phyloP scores from a whole-genome alignment of 2,113 vertebrate species.

The Engystomops pustulosus region DNA sequence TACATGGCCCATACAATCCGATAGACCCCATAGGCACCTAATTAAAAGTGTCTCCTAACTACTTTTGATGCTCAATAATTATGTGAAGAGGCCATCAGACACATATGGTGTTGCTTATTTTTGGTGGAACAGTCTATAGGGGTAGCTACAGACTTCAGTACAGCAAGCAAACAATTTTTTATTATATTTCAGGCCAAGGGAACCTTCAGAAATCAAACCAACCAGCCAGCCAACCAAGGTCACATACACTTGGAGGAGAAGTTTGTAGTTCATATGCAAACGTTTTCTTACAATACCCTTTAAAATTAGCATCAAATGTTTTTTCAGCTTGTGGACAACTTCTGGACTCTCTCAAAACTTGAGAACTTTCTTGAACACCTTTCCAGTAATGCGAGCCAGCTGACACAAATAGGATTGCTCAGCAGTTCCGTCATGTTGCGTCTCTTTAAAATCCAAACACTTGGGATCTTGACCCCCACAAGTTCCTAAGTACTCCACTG shows the following conservation, averaged over 20 bases:
- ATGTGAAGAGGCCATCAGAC: background rate
- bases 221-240: background rate
- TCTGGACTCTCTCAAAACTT: background rate
- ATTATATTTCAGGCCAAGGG: background rate
- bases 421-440: slow-evolving; percentile 14
- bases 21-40: no score
- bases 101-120: background rate
- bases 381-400: background rate
- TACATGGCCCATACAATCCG: no score
- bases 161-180: background rate
- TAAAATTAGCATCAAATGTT: background rate
- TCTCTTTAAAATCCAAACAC: slow-evolving; percentile 12
- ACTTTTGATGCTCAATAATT: background rate
- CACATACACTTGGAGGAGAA: background rate
- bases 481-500: background rate
- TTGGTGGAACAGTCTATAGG: background rate
- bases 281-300: background rate
- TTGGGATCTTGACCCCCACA: background rate
- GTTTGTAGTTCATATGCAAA: background rate
- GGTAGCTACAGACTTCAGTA: background rate
- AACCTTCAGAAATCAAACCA: background rate
- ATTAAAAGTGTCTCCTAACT: no score
- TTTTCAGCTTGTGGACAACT: background rate
- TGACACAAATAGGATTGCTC: slow-evolving; percentile 15
- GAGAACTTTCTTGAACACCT: background rate